Evolutionary conservation across 2,113 vertebrate species (phyloP).

Genomic region (Passer domesticus): DNA sequence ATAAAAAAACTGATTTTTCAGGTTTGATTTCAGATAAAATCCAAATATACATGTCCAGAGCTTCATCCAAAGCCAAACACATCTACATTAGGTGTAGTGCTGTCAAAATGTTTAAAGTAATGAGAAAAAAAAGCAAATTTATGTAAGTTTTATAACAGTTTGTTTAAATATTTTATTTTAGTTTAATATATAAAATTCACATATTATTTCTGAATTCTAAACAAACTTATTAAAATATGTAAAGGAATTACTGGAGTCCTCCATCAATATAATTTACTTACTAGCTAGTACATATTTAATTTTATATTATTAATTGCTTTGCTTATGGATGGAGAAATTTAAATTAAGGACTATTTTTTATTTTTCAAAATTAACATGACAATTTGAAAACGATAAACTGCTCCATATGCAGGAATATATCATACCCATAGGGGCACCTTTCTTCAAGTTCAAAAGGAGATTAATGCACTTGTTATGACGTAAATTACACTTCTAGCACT

Average conservation of each 20-base stretch:
- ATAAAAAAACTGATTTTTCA: not conserved
- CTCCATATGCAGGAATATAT: not conserved
- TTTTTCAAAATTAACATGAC: slow-evolving; percentile 15
- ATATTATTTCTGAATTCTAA: not conserved
- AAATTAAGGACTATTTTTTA: not conserved
- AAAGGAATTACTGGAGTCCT: not conserved
- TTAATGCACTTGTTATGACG: not conserved
- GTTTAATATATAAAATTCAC: not conserved
- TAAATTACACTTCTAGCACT: not conserved
- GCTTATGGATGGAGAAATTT: not conserved
- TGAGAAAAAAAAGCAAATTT: not conserved
- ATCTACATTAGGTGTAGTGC: not conserved
- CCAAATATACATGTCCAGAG: not conserved
- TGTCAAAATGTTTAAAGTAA: not conserved
- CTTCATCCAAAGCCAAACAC: not conserved
- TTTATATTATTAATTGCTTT: not conserved
- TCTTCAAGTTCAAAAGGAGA: slow-evolving; percentile 8
- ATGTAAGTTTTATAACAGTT: not conserved
- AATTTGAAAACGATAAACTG: slow-evolving; percentile 20
- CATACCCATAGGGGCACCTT: not conserved
- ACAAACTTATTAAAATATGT: not conserved
- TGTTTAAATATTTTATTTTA: not conserved
- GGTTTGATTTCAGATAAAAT: not conserved
- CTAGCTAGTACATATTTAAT: not conserved
- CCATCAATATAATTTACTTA: not conserved